Evolutionary conservation across 2,797 vertebrate species (phyloP).

Genomic region (Fratercula arctica): DNA sequence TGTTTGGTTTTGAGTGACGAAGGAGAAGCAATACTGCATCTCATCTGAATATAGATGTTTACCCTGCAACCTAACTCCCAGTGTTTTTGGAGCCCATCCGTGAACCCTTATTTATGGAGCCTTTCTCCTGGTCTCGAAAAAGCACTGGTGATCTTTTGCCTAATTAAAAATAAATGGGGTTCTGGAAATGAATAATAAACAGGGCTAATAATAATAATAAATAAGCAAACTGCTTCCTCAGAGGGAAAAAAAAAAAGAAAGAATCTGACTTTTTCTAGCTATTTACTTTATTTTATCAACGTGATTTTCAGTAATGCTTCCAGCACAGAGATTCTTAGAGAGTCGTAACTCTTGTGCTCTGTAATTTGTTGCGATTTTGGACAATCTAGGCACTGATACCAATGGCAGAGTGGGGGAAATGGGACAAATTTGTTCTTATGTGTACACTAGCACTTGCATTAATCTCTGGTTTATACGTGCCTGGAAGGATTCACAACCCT

Average conservation of each 20-base stretch:
- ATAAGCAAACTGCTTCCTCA: not conserved
- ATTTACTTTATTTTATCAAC: not conserved
- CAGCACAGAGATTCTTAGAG: not conserved
- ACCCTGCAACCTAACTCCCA: not conserved
- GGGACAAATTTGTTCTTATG: not conserved
- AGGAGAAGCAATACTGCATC: not conserved
- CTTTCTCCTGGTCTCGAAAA: not conserved
- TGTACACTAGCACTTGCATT: not conserved
- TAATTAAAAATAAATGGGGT: not conserved
- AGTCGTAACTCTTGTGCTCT: not conserved
- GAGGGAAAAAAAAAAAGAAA: not conserved
- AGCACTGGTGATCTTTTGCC: not conserved
- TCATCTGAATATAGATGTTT: not conserved
- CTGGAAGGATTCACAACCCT: slow-evolving; percentile 9
- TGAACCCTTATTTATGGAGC: not conserved
- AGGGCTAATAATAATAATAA: not conserved
- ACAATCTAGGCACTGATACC: not conserved
- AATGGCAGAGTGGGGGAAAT: not conserved
- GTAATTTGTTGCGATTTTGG: not conserved
- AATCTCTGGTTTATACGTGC: not conserved
- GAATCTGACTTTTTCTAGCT: not conserved
- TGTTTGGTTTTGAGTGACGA: not conserved
- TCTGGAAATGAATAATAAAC: not conserved
- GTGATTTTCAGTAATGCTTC: not conserved
- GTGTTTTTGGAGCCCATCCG: not conserved